Evolutionary conservation across 2,797 vertebrate genomes (phyloP), one percentile per base, ranked within the genome.

Genomic region (Sorex maritimensis): DNA sequence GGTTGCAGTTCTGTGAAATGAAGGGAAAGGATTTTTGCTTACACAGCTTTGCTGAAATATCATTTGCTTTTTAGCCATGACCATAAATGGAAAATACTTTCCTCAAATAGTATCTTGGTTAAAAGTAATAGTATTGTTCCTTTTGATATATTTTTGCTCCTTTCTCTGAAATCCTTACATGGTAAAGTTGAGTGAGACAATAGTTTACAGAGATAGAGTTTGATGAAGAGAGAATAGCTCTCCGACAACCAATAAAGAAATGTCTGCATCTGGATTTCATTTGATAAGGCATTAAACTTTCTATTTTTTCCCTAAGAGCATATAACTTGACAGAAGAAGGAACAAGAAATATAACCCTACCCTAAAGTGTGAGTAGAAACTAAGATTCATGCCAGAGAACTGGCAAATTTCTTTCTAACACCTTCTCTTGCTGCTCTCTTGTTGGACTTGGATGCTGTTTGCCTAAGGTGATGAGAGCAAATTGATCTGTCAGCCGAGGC

Each of bases 21-120:
- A 94, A 93, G 79, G 71, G 84, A 91, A 67, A 34, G 44, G 77
- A 34, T 87, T 95, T 96, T 94, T 95, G 91, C 91, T 93, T 87
- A 81, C 86, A 94, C 75, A 90, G 87, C 90, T 92, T 86, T 73
- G 90, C 79, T 92, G 72, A 92, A 92, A 72, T 80, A 72, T 92
- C 90, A 21, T 83, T 95, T 82, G 87, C 95, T 95, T 95, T 96
- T 91, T 90, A 92, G 87, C 90, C 91, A 75, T 96, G 89, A 17
- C 96, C 96, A 90, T 96, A 96, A 87, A 97, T 95, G 96, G 96
- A 94, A 91, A 96, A 95, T 67, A 44, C 84, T 90, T 95, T 97
- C 95, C 88, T 83, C 79, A 95, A 95, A 95, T 94, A 96, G 89
- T 73, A 83, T 93, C 95, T 91, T 58, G 49, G 61, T 55, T n/a